Conservation (phyloP, 2,113 vertebrate genomes). For the Prolemur simus region DNA sequence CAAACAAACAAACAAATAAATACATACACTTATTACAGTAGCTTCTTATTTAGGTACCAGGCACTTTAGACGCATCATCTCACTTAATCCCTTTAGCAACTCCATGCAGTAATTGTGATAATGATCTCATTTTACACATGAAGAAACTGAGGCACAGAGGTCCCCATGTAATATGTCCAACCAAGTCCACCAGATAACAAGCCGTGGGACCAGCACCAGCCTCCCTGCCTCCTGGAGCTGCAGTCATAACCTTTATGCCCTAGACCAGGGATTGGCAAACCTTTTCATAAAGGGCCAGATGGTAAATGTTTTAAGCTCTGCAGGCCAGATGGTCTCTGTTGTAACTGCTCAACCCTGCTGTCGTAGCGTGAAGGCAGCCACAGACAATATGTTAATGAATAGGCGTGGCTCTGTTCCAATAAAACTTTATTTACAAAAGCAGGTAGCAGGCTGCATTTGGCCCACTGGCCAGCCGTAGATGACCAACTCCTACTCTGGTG, state of each 20-base stretch:
- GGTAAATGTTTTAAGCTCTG: background rate
- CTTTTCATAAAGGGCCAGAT: background rate
- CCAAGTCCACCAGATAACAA: fast-evolving
- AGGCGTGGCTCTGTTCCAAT: background rate
- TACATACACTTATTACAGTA: background rate
- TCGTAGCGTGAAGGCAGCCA: fast-evolving
- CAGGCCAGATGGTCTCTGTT: background rate
- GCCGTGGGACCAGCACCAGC: fast-evolving
- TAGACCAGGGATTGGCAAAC: background rate
- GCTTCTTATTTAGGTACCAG: background rate
- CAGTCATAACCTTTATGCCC: background rate
- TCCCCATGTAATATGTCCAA: fast-evolving
- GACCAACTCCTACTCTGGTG: background rate
- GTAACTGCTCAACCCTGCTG: fast-evolving
- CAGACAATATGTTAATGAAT: fast-evolving
- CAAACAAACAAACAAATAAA: background rate
- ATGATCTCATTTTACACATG: background rate
- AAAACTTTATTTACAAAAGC: slow-evolving; percentile 44
- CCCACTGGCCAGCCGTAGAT: fast-evolving
- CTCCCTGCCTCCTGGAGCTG: background rate
- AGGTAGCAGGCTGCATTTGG: background rate
- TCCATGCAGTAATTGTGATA: background rate
- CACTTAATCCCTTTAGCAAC: background rate
- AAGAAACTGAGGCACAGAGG: background rate
- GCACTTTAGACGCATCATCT: background rate